Conservation (phyloP, 2,888 invertebrate species). For the Prostheceraeus crozeri region DNA sequence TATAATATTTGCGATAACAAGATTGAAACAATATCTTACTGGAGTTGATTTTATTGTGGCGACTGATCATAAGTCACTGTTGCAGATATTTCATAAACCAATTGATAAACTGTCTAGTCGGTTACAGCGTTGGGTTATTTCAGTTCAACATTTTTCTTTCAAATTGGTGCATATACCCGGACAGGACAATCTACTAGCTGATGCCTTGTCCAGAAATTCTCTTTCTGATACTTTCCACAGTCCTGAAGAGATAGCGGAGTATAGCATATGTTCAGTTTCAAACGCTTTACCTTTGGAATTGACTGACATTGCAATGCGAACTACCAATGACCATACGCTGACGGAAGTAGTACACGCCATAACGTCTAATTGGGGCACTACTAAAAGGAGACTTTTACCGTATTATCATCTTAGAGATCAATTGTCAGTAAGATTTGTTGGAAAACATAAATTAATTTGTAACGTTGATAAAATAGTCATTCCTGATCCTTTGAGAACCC, state of each 20-base stretch:
- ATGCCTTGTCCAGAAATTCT: slow-evolving; percentile 4
- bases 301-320: neutral
- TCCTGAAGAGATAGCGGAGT: neutral
- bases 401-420: no score
- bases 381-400: no score
- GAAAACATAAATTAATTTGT: no score
- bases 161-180: neutral
- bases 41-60: neutral
- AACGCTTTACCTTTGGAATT: neutral
- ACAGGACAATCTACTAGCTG: neutral
- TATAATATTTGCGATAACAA: neutral
- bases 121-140: neutral
- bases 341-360: no score
- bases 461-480: no score
- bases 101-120: slow-evolving; percentile 13
- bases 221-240: neutral
- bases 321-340: no score
- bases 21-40: neutral
- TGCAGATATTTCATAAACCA: neutral
- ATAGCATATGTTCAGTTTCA: neutral
- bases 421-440: no score
- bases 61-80: slow-evolving; percentile 12
- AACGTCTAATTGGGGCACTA: no score
- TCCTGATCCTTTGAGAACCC: no score
- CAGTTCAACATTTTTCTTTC: slow-evolving; percentile 4